Evolutionary conservation across 2,888 invertebrate species (phyloP).

Genomic region (Stenichneumon culpator): DNA sequence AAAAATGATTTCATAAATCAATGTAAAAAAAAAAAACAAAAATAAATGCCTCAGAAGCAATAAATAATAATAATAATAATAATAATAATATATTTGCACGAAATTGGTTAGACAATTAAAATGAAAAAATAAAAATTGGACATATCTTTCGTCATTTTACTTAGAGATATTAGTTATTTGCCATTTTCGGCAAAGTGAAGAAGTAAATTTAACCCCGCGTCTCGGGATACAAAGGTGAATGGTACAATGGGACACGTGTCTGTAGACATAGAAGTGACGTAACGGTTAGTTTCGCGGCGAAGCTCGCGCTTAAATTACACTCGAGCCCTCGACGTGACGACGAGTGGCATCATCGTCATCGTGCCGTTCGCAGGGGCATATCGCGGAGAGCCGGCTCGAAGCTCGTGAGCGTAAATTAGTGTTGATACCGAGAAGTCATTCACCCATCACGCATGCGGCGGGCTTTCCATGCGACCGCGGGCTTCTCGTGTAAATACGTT

Average conservation of each 20-base stretch:
- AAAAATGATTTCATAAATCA: too few relatives aligned
- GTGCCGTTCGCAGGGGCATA: neutral
- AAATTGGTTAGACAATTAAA: neutral
- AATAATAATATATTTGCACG: too few relatives aligned
- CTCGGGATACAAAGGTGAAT: constrained; percentile 23
- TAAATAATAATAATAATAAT: too few relatives aligned
- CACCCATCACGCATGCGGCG: constrained; percentile 73
- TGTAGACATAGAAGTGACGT: constrained; percentile 59
- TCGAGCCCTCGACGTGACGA: constrained; percentile 63
- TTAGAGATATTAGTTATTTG: too few relatives aligned
- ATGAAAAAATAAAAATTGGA: neutral
- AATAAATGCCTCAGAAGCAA: too few relatives aligned
- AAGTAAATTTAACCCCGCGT: neutral
- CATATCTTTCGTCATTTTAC: too few relatives aligned
- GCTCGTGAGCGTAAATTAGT: constrained; percentile 70
- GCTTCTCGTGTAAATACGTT: constrained; percentile 31
- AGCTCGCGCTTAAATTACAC: constrained; percentile 59
- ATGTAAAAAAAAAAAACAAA: too few relatives aligned
- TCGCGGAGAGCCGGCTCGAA: constrained; percentile 39
- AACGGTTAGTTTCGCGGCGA: constrained; percentile 51
- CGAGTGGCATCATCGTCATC: constrained; percentile 46
- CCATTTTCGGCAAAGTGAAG: neutral
- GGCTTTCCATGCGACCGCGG: neutral
- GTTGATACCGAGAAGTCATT: constrained; percentile 77
- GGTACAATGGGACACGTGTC: constrained; percentile 52